Evolutionary conservation across 1,140 invertebrate genomes (phyloP).

Genomic region (Olivierus martensii): DNA sequence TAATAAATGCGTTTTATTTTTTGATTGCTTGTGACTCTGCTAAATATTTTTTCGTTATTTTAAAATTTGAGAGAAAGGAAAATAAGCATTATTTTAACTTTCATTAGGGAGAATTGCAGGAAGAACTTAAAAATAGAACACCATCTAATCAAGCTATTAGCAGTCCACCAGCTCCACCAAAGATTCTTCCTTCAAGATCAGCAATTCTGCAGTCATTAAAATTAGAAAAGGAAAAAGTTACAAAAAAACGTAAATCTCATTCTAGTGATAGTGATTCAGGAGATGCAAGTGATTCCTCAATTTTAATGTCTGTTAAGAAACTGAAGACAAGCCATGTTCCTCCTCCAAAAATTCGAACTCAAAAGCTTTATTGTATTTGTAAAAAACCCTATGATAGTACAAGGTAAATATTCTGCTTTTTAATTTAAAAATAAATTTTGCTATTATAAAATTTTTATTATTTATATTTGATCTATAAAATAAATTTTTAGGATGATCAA

Average conservation of each 20-base stretch:
- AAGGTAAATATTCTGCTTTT: slow-evolving; percentile 90
- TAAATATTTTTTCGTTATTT: too few relatives aligned
- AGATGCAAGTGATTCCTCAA: neutral
- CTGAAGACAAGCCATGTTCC: neutral
- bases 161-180: neutral
- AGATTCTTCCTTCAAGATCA: neutral
- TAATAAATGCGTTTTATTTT: too few relatives aligned
- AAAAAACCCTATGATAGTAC: slow-evolving; percentile 88
- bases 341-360: slow-evolving; percentile 18
- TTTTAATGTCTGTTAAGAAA: slow-evolving; percentile 3
- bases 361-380: slow-evolving; percentile 85
- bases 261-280: slow-evolving; percentile 9
- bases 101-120: too few relatives aligned
- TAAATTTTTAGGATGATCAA: too few relatives aligned
- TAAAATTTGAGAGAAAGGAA: too few relatives aligned
- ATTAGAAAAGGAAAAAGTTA: slow-evolving; percentile 5
- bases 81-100: too few relatives aligned
- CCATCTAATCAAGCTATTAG: too few relatives aligned
- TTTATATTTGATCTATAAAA: too few relatives aligned
- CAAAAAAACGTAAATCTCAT: slow-evolving; percentile 15
- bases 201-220: neutral
- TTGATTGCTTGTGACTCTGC: too few relatives aligned
- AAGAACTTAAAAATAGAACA: too few relatives aligned
- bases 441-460: too few relatives aligned
- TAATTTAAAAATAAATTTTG: too few relatives aligned